Conservation (phyloP, 2,113 vertebrate genomes). For the Microcebus tavaratra region DNA sequence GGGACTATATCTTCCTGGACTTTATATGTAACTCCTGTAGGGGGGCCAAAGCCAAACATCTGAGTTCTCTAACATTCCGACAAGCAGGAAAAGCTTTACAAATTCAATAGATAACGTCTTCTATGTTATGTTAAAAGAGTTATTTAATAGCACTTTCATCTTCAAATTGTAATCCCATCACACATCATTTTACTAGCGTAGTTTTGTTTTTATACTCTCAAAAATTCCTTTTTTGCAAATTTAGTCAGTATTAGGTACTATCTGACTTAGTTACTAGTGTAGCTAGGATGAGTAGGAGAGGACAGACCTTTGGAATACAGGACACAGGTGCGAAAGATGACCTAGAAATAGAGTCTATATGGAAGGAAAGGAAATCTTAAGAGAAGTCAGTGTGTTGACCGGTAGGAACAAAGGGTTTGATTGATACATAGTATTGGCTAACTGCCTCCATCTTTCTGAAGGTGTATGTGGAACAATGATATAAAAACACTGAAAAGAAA, state of each 20-base stretch:
- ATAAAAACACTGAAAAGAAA: background rate
- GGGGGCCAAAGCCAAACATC: background rate
- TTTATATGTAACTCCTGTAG: background rate
- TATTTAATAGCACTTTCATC: background rate
- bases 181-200: background rate
- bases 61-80: background rate
- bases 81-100: background rate
- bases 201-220: constrained; percentile 17
- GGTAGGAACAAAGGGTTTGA: accelerated
- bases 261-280: background rate
- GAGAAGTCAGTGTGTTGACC: background rate
- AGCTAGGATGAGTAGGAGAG: background rate
- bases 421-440: background rate
- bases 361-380: background rate
- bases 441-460: background rate
- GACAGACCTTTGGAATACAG: background rate
- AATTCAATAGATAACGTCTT: background rate
- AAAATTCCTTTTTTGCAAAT: background rate
- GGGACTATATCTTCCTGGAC: background rate
- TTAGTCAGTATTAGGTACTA: background rate
- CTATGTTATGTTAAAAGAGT: background rate
- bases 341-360: background rate
- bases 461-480: background rate
- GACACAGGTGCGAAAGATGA: background rate
- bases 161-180: background rate